A percentile compares a stretch with the other conserved stretches of the same genome.
Evolutionary conservation across 92 coral and sea anemone genomes (phyloP).

Genomic region (Paragorgia papillata): DNA sequence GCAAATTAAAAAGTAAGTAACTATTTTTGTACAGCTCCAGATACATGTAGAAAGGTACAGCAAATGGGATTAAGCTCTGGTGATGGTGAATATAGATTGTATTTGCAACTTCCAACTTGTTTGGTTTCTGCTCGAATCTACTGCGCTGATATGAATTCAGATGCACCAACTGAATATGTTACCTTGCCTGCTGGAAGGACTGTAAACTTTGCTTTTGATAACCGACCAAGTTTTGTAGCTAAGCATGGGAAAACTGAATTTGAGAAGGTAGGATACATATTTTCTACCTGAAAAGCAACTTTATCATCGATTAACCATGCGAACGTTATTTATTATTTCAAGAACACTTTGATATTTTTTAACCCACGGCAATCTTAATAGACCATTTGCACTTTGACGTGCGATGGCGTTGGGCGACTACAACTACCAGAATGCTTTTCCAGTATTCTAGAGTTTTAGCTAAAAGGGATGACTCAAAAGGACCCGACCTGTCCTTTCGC

Average conservation of each 20-base stretch:
- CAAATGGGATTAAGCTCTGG: not conserved
- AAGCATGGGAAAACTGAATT: conserved; percentile 7
- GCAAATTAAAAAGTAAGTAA: no score
- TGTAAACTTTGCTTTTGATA: not conserved
- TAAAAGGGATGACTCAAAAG: no score
- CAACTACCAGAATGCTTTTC: no score
- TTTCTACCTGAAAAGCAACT: no score
- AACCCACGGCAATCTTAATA: no score
- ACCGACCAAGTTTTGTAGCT: not conserved
- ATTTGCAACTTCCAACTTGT: not conserved
- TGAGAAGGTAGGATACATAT: conserved; percentile 15
- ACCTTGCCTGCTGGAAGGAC: conserved; percentile 17
- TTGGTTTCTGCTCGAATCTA: conserved; percentile 3
- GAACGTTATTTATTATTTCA: no score
- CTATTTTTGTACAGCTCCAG: not conserved
- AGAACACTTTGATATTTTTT: no score
- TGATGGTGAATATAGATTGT: conserved; percentile 19
- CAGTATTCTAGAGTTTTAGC: no score
- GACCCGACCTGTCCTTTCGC: no score
- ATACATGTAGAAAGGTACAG: conserved; percentile 3
- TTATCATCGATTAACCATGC: no score
- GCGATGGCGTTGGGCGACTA: no score
- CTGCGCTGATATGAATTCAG: conserved; percentile 23
- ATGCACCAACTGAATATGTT: conserved; percentile 2
- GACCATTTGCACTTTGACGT: no score